Conservation (phyloP, 2,797 vertebrate genomes). For the Sciurus carolinensis region DNA sequence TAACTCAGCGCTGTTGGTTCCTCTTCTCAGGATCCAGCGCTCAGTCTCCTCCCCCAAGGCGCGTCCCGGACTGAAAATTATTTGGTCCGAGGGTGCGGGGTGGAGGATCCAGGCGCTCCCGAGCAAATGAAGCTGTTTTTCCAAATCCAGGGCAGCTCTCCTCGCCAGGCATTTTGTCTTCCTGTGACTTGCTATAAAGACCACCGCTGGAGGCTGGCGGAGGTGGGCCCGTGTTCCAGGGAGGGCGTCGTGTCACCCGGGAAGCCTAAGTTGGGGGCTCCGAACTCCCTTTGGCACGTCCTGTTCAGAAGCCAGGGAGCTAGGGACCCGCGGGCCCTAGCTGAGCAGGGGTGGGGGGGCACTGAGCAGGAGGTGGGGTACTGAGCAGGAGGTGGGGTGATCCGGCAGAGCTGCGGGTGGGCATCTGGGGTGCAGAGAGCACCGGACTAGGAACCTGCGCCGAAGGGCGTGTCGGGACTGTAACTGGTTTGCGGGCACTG, state of each 20-base stretch:
- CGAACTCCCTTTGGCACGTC: background rate
- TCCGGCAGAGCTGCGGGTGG: background rate
- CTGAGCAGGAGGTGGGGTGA: background rate
- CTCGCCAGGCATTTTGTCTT: background rate
- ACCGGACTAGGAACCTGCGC: too few relatives aligned
- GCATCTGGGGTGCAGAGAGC: too few relatives aligned
- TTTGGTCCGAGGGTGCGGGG: background rate
- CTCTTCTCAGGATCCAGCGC: background rate
- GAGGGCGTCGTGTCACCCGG: background rate
- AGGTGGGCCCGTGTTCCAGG: background rate
- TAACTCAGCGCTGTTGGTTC: background rate
- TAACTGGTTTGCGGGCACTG: too few relatives aligned
- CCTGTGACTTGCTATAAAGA: background rate
- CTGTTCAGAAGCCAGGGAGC: background rate
- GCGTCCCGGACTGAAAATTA: background rate
- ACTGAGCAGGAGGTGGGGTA: background rate
- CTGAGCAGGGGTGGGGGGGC: accelerated
- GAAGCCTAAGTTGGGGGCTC: background rate
- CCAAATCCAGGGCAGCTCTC: background rate
- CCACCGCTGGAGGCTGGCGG: background rate
- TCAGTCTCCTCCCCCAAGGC: background rate
- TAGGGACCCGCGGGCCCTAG: accelerated
- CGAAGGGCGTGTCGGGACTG: background rate
- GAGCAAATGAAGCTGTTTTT: background rate
- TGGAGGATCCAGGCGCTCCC: background rate